Percentiles rank a stretch among this genome's conserved stretches.
Evolutionary conservation across 2,113 vertebrate species (phyloP).

Genomic region (Alexandromys fortis): DNA sequence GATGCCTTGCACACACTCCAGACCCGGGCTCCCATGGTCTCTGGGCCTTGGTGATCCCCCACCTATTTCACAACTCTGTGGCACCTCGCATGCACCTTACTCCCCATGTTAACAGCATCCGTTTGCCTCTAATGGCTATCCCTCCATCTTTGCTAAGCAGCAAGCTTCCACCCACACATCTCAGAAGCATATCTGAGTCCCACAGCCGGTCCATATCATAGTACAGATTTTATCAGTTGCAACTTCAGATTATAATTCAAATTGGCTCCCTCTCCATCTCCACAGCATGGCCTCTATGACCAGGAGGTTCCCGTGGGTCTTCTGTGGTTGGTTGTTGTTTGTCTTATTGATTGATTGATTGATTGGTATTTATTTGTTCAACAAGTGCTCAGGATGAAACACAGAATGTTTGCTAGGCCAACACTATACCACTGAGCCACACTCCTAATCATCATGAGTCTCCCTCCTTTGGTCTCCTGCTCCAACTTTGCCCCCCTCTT

Average conservation of each 20-base stretch:
- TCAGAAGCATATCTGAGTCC: not conserved
- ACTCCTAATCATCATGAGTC: not conserved
- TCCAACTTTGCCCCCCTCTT: not conserved
- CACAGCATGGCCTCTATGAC: fast-evolving
- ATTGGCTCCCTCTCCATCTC: not conserved
- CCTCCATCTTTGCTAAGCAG: not conserved
- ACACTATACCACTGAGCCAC: too few species aligned
- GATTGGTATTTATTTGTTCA: not conserved
- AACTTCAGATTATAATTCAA: not conserved
- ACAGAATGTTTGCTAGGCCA: not conserved
- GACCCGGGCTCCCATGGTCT: not conserved
- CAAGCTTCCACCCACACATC: not conserved
- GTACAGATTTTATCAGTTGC: not conserved
- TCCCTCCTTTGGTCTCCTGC: not conserved
- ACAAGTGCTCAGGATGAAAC: not conserved
- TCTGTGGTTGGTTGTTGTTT: not conserved
- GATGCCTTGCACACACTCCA: not conserved
- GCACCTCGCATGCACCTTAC: not conserved
- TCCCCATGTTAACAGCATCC: not conserved
- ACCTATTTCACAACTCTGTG: not conserved
- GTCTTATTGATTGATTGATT: not conserved
- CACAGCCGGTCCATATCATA: too few species aligned
- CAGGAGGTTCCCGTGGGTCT: not conserved
- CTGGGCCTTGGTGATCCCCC: fast-evolving
- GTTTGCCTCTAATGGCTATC: not conserved